Evolutionary conservation across 30 jellyfish, hydroid and myxozoan species (phyloP).

Genomic region (Rhopilema esculentum): DNA sequence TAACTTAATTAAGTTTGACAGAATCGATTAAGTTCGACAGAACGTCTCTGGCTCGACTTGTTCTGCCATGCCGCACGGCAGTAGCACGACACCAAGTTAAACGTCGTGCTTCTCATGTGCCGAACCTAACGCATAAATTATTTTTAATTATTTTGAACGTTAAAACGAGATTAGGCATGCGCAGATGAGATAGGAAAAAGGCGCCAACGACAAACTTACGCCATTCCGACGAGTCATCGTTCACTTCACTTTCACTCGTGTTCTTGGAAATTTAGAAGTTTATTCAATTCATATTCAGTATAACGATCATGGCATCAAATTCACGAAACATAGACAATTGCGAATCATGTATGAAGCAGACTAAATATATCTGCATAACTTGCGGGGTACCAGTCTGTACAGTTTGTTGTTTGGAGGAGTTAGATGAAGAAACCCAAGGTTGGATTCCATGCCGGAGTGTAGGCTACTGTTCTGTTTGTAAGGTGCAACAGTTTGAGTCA

Average conservation of each 20-base stretch:
- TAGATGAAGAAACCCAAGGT: conserved; percentile 58
- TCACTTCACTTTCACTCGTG: conserved; percentile 19
- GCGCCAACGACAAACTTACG: conserved; percentile 39
- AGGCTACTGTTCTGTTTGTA: conserved; percentile 64
- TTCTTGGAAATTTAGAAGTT: conserved; percentile 12
- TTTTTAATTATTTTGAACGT: conserved; percentile 9
- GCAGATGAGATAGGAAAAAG: conserved; percentile 54
- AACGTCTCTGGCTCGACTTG: conserved; percentile 23
- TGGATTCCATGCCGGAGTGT: conserved; percentile 55
- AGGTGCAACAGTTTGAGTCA: conserved; percentile 51
- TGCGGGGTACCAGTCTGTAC: conserved; percentile 67
- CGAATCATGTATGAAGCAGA: conserved; percentile 56
- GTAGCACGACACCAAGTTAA: conserved; percentile 27
- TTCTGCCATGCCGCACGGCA: conserved; percentile 10
- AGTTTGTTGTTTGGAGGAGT: conserved; percentile 59
- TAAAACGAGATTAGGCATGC: conserved; percentile 61
- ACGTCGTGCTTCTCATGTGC: conserved; percentile 20
- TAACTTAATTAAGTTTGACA: conserved; percentile 20
- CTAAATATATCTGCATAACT: conserved; percentile 49
- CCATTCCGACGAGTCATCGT: background rate
- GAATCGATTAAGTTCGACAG: conserved; percentile 43
- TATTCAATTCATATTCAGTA: background rate
- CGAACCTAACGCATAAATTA: conserved; percentile 22
- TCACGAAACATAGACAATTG: conserved; percentile 49
- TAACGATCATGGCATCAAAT: conserved; percentile 47